Percentiles rank a stretch among this genome's conserved stretches.
phyloP scores from a whole-genome alignment of 2,113 vertebrate species.

The Columba livia region DNA sequence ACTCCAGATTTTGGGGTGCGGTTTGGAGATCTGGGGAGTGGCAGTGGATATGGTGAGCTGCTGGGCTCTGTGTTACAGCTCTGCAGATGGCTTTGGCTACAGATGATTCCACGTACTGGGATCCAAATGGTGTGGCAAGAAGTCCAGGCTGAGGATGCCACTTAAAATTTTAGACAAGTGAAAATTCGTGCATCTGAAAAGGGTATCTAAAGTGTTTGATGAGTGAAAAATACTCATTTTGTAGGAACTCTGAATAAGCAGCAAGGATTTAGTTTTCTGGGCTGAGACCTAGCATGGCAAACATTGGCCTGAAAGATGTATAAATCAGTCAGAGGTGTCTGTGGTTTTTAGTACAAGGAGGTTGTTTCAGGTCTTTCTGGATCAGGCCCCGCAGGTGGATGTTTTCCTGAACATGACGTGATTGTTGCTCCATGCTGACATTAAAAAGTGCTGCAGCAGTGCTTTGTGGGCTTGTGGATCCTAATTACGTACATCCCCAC shows the following conservation, averaged over 20 bases:
- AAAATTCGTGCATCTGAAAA: neutral
- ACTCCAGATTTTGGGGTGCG: neutral
- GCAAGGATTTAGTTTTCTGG: neutral
- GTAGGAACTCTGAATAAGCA: neutral
- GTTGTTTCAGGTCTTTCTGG: neutral
- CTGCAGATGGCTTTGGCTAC: neutral
- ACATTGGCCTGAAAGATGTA: neutral
- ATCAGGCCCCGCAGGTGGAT: accelerated
- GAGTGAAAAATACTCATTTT: neutral
- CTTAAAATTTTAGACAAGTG: neutral
- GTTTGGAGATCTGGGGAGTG: neutral
- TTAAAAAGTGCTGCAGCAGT: neutral
- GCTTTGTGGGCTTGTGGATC: neutral
- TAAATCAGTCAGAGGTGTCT: neutral
- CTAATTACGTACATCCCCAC: neutral
- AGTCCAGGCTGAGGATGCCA: neutral
- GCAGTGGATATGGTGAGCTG: neutral
- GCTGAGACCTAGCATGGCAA: neutral
- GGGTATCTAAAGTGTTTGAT: neutral
- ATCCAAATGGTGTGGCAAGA: neutral
- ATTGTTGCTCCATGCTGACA: neutral
- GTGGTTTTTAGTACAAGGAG: neutral
- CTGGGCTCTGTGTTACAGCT: neutral
- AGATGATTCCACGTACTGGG: neutral
- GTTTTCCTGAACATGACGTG: neutral